phyloP scores from a whole-genome alignment of 2,888 invertebrate genomes.

The Megaustenia siamemsis region DNA sequence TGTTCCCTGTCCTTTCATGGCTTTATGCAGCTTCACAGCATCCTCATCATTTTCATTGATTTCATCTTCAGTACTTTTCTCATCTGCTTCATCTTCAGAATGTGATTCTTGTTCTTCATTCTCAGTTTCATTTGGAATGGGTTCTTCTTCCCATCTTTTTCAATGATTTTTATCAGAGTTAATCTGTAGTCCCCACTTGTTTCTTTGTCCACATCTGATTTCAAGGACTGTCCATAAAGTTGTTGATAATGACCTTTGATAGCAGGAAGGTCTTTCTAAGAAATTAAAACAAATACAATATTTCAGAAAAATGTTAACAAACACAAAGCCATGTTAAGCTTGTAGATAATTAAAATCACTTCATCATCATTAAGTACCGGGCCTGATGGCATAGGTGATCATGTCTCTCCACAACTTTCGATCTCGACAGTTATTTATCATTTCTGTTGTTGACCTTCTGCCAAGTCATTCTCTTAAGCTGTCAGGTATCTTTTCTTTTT shows the following conservation, averaged over 20 bases:
- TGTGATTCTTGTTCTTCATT: too few relatives aligned
- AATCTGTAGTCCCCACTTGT: slow-evolving; percentile 78
- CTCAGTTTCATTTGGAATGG: not conserved
- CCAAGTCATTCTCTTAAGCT: too few relatives aligned
- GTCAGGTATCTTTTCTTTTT: too few relatives aligned
- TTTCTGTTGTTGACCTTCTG: too few relatives aligned
- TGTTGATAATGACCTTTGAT: slow-evolving; percentile 78
- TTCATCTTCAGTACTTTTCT: slow-evolving; percentile 13
- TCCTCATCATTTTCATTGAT: slow-evolving; percentile 61
- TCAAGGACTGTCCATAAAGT: slow-evolving; percentile 75
- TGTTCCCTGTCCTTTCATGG: slow-evolving; percentile 69
- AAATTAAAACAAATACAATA: slow-evolving; percentile 51
- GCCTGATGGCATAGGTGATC: too few relatives aligned
- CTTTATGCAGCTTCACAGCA: slow-evolving; percentile 67
- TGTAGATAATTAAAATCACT: too few relatives aligned
- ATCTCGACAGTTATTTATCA: too few relatives aligned
- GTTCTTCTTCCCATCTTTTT: slow-evolving; percentile 58
- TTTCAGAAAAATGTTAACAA: too few relatives aligned
- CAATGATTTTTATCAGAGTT: slow-evolving; percentile 72
- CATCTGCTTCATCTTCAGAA: not conserved
- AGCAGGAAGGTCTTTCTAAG: slow-evolving; percentile 79
- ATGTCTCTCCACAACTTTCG: too few relatives aligned
- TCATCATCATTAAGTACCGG: too few relatives aligned
- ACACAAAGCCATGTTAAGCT: too few relatives aligned
- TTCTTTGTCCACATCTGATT: slow-evolving; percentile 76